Base-by-base conservation (phyloP, 2,797 vertebrate species). In the Gallinago stenura region DNA sequence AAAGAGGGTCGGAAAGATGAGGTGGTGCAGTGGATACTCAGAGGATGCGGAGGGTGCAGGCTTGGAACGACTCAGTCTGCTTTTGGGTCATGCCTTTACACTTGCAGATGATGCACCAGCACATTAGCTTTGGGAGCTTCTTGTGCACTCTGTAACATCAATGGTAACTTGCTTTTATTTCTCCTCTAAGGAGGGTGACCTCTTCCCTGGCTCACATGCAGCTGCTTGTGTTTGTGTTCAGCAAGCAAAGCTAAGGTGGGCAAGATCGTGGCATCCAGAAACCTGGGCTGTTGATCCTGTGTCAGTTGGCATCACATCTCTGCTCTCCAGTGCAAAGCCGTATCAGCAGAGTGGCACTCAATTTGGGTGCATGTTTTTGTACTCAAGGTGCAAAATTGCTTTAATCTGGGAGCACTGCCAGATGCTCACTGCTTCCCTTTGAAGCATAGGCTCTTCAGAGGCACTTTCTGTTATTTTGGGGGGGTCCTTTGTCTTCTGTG, bases 31-130 rank as follows among this genome's bases (percentile, higher is more conserved):
- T 89, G 41, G 39, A 83, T 35, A 12, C n/a, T 54, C 43, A n/a
- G 45, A 77, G n/a, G 46, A 51, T 56, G 33, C 4, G 3, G 39
- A 73, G 3, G 10, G 26, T 39, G 51, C 0, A 1, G 14, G 28
- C 31, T 48, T 70, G 43, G 15, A 82, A 48, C 33, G 73, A 5
- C 24, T 73, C 60, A 51, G 25, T 24, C 48, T 84, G 83, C 28
- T 62, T 73, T 88, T 88, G 76, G 48, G 16, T 45, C 43, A 35
- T 26, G 4, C 25, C 53, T 79, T 85, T 62, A 50, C 53, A 50
- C 53, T n/a, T 37, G 37, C 25, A 75, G 70, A 11, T 19, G 50
- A 19, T 28, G n/a, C 33, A 56, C 39, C 60, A 71, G 58, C 69
- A 57, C 1, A 0, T 33, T 10, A 20, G 8, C 28, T 85, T 66